These are phyloP conservation scores for Cottoperca gobio DNA, from an alignment of 2,797 vertebrate species.

Conservation along the genomic window DNA sequence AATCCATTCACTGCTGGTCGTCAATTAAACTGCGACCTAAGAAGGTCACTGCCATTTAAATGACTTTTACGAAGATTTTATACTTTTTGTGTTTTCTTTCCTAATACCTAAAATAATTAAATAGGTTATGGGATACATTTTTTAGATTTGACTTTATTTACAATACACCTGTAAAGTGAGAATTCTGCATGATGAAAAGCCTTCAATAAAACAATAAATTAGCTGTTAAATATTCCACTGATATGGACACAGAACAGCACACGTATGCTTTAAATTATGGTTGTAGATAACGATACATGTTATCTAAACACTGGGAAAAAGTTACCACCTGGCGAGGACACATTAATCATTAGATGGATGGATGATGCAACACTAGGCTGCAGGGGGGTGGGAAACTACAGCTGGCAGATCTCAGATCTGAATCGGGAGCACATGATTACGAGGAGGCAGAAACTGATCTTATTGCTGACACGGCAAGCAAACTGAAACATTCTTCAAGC, in stretches of 20 bases:
- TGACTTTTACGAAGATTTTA: neutral
- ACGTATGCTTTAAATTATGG: constrained; percentile 28
- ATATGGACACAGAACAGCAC: neutral
- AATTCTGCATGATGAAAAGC: constrained; percentile 8
- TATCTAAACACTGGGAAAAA: constrained; percentile 64
- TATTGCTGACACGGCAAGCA: neutral
- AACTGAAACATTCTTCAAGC: neutral
- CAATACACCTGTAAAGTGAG: neutral
- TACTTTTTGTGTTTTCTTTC: neutral
- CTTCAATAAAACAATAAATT: neutral
- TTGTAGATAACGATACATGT: constrained; percentile 29
- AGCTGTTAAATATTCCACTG: neutral
- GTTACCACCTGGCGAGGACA: constrained; percentile 55
- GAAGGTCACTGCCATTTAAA: neutral
- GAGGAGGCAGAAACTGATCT: constrained; percentile 11
- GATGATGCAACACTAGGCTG: constrained; percentile 63
- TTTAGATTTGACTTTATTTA: neutral
- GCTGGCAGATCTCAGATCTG: constrained; percentile 51
- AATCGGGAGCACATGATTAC: constrained; percentile 31
- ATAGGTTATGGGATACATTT: neutral
- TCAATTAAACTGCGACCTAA: neutral
- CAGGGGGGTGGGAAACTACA: constrained; percentile 59
- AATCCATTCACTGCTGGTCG: neutral
- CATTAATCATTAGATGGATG: constrained; percentile 73
- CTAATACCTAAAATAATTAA: neutral